phyloP scores from a whole-genome alignment of 2,888 invertebrate genomes.

The Agrypnus murinus region DNA sequence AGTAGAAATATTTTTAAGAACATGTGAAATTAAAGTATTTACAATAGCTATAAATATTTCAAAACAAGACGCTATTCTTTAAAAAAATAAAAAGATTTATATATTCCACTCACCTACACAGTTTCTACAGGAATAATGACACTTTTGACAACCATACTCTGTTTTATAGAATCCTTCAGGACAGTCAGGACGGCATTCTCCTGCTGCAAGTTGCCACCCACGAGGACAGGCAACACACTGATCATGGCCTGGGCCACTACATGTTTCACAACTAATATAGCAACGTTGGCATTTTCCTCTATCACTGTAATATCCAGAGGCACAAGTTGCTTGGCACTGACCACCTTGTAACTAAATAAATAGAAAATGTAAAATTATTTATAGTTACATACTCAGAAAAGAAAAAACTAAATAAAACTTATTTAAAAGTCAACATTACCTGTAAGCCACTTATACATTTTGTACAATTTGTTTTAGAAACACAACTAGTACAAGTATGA shows the following conservation, averaged over 20 bases:
- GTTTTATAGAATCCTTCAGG: conserved; percentile 91
- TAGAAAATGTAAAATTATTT: conserved; percentile 12
- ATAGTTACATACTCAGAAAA: too few species aligned
- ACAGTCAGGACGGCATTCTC: conserved; percentile 90
- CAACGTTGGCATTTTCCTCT: conserved; percentile 88
- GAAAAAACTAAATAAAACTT: neutral
- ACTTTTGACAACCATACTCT: conserved; percentile 88
- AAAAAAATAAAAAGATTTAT: neutral
- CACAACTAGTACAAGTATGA: conserved; percentile 86
- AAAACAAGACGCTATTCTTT: too few species aligned
- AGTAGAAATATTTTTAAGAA: conserved; percentile 52
- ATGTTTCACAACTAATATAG: conserved; percentile 88
- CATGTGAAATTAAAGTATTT: conserved; percentile 1
- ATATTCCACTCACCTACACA: conserved; percentile 80
- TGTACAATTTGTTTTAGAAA: conserved; percentile 87
- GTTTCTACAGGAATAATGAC: conserved; percentile 91
- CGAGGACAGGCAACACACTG: conserved; percentile 89
- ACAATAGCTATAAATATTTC: too few species aligned
- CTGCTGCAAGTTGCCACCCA: conserved; percentile 88
- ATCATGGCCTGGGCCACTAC: conserved; percentile 88
- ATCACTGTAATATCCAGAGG: conserved; percentile 89
- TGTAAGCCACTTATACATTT: conserved; percentile 84
- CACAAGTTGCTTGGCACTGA: conserved; percentile 87
- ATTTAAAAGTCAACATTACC: conserved; percentile 57
- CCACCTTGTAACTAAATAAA: conserved; percentile 82